Base-by-base conservation (phyloP, 2,888 invertebrate species). In the Eupithecia tripunctaria region DNA sequence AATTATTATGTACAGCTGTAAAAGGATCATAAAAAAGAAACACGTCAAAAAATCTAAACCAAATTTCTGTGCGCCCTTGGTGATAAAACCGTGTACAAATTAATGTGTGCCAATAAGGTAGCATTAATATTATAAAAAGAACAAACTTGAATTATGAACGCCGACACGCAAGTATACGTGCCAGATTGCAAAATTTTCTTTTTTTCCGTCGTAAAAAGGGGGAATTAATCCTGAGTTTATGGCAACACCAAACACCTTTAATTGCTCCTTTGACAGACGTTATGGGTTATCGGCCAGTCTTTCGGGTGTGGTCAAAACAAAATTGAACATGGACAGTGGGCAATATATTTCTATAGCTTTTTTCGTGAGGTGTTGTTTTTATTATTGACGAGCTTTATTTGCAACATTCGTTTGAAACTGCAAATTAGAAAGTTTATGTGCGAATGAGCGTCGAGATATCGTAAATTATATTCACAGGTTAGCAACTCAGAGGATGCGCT, bases 181-280 rank as follows among this genome's bases (percentile, higher is more conserved):
- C 82, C 75, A 82, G 80, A 84, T 81, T 85, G 84, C 84, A 82
- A 82, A 84, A 70, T 78, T 76, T 78, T 60, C 68, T 73, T 73
- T 78, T 84, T 86, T 86, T 85, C 80, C 76, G 82, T 86, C 85
- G 82, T 86, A 84, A 87, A 86, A 85, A 82, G 82, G 82, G 86
- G 84, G 85, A 89, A 88, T 90, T 89, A 89, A 92, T 87, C 86
- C 83, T 84, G 78, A 78, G 83, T 93, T 93, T 93, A 94, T 90
- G 89, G 89, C 90, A 86, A 86, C 91, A 90, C 88, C 88, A 86
- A 88, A 86, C 85, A 85, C 81, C 85, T 93, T 94, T 94, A 94
- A 95, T 94, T 94, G 94, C 91, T 87, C 84, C 86, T 91, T 92
- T 94, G 94, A 94, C 93, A 93, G 93, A 91, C 91, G 87, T 90